These are phyloP conservation scores for Tachycineta bicolor DNA, from an alignment of 2,113 vertebrate species.

Conservation along the genomic window DNA sequence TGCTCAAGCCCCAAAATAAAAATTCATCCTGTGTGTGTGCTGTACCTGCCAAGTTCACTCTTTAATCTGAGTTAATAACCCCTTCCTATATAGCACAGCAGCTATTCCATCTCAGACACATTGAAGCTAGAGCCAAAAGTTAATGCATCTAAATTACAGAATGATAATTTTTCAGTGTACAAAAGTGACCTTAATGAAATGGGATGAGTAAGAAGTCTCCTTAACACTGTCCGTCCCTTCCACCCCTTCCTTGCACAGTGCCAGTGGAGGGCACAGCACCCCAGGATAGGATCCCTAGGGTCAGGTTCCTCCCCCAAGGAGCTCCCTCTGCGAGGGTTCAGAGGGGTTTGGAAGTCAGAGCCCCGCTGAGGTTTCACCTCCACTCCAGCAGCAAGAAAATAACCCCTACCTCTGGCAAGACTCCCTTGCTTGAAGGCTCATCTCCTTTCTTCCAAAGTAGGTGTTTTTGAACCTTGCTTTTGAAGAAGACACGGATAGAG, in stretches of 20 bases:
- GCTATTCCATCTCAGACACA: background rate
- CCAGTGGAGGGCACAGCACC: no score
- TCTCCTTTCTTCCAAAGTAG: background rate
- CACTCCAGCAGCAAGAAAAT: background rate
- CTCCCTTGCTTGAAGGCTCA: background rate
- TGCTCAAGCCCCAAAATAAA: background rate
- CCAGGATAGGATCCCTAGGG: background rate
- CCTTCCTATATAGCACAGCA: background rate
- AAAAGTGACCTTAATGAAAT: background rate
- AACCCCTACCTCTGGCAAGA: background rate
- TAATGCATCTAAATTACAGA: constrained; percentile 2
- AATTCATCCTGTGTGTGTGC: background rate
- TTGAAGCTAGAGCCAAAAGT: background rate
- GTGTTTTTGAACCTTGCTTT: background rate
- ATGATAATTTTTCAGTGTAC: background rate
- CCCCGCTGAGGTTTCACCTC: background rate
- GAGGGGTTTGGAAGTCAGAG: background rate
- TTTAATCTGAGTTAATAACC: background rate
- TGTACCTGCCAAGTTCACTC: background rate
- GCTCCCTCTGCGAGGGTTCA: background rate
- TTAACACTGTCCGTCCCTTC: background rate
- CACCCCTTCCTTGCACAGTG: background rate
- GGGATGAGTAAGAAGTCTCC: background rate
- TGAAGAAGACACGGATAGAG: background rate
- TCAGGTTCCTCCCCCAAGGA: background rate